phyloP scores from a whole-genome alignment of 1,140 invertebrate species.

The Drosophila auraria region DNA sequence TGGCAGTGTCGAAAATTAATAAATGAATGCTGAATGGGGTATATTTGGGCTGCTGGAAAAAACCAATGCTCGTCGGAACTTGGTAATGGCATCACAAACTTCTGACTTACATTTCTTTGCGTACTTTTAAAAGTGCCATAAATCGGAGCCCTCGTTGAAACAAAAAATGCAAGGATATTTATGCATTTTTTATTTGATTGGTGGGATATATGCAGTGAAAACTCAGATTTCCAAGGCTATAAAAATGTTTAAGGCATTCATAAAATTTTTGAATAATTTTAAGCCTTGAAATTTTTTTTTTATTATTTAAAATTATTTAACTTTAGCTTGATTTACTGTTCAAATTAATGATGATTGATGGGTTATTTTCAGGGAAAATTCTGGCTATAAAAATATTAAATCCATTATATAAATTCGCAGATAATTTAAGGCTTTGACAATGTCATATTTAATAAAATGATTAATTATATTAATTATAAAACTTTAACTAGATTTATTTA shows the following conservation, averaged over 20 bases:
- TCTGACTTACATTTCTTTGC: slow-evolving; percentile 29
- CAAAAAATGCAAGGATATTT: slow-evolving; percentile 8
- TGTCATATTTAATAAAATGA: no score
- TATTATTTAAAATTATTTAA: background rate
- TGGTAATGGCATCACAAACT: slow-evolving; percentile 51
- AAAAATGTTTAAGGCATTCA: no score
- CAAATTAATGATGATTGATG: background rate
- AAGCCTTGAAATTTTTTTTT: background rate
- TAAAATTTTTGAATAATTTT: no score
- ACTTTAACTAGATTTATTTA: no score
- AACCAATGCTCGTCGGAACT: slow-evolving; percentile 24
- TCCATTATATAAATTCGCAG: no score
- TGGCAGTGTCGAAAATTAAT: slow-evolving; percentile 76
- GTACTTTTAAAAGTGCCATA: slow-evolving; percentile 61
- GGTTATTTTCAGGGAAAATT: background rate
- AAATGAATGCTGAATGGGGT: slow-evolving; percentile 58
- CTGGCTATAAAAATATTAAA: background rate
- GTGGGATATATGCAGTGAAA: background rate
- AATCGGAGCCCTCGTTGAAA: slow-evolving; percentile 43
- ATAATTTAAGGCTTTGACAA: no score
- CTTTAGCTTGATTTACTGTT: background rate
- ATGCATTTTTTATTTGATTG: slow-evolving; percentile 2
- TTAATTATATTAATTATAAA: no score
- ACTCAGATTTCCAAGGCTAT: no score
- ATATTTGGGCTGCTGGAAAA: slow-evolving; percentile 18